Percentiles rank a stretch among this genome's conserved stretches.
These are phyloP conservation scores for Gnathonemus echidnorhynchus DNA, from an alignment of 2,113 vertebrate species.

Conservation along the genomic window DNA sequence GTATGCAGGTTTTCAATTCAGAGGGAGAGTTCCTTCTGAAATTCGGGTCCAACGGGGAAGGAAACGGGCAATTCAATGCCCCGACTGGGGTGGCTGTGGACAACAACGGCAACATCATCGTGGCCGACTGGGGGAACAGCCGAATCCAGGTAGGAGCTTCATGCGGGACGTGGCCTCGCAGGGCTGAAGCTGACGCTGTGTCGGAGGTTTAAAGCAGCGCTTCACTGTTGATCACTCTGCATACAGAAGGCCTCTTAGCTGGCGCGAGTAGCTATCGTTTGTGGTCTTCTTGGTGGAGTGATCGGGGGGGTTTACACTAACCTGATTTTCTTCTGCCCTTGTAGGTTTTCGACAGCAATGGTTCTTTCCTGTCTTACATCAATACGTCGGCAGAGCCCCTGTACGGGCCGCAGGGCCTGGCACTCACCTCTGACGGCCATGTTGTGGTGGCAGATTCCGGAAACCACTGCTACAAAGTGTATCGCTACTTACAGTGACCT, in stretches of 20 bases:
- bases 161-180: neutral
- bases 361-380: constrained; percentile 94
- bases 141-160: constrained; percentile 79
- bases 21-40: constrained; percentile 92
- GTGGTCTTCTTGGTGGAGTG: neutral
- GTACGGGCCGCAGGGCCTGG: constrained; percentile 90
- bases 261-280: neutral
- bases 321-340: neutral
- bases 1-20: constrained; percentile 80
- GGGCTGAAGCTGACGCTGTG: neutral
- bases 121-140: constrained; percentile 97
- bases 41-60: constrained; percentile 95
- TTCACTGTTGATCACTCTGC: neutral
- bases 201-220: neutral
- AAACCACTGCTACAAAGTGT: constrained; percentile 98
- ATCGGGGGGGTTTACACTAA: neutral
- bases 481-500: constrained; percentile 87
- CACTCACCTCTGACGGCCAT: constrained; percentile 88
- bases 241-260: neutral
- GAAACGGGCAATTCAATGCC: constrained; percentile 95
- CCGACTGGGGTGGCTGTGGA: constrained; percentile 94
- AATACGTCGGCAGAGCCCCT: constrained; percentile 95
- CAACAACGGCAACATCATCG: constrained; percentile 90
- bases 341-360: constrained; percentile 91
- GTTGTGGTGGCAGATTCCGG: constrained; percentile 97